These are phyloP conservation scores for Hyperoplus immaculatus DNA, from an alignment of 2,797 vertebrate species.

Conservation along the genomic window DNA sequence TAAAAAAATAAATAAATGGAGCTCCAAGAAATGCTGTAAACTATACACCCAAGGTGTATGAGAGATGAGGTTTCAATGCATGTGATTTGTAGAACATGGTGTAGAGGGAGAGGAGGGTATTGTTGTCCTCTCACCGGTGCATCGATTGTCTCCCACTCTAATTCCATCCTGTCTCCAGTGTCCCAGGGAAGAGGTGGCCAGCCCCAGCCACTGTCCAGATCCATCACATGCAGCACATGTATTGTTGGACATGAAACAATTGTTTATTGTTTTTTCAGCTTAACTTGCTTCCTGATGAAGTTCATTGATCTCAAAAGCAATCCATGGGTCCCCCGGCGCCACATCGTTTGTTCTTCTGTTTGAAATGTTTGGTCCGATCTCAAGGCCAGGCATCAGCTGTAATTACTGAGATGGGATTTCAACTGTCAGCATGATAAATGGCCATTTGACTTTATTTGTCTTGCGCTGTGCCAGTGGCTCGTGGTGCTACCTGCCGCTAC, in stretches of 20 bases:
- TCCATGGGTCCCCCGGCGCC: conserved; percentile 47
- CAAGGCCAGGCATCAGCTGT: conserved; percentile 67
- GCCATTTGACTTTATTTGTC: conserved; percentile 80
- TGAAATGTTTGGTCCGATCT: conserved; percentile 75
- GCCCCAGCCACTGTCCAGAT: conserved; percentile 51
- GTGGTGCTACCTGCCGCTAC: conserved; percentile 66
- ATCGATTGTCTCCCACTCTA: conserved; percentile 72
- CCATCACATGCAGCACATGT: conserved; percentile 65
- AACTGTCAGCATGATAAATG: conserved; percentile 79
- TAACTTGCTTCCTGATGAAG: conserved; percentile 77
- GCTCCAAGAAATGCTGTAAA: conserved; percentile 31
- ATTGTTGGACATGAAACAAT: conserved; percentile 67
- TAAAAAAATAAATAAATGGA: conserved; percentile 5
- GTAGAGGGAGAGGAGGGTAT: conserved; percentile 38
- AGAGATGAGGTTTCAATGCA: conserved; percentile 51
- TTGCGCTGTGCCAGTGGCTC: conserved; percentile 59
- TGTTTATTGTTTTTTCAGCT: conserved; percentile 78
- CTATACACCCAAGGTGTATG: conserved; percentile 39
- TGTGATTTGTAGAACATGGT: conserved; percentile 46
- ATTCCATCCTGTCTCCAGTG: conserved; percentile 66
- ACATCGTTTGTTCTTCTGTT: conserved; percentile 61
- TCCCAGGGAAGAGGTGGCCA: conserved; percentile 58
- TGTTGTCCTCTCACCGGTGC: conserved; percentile 52
- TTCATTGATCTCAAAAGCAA: conserved; percentile 77
- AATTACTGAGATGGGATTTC: conserved; percentile 80